Evolutionary conservation across 2,888 invertebrate species (phyloP).

Genomic region (Zeuzera pyrina): DNA sequence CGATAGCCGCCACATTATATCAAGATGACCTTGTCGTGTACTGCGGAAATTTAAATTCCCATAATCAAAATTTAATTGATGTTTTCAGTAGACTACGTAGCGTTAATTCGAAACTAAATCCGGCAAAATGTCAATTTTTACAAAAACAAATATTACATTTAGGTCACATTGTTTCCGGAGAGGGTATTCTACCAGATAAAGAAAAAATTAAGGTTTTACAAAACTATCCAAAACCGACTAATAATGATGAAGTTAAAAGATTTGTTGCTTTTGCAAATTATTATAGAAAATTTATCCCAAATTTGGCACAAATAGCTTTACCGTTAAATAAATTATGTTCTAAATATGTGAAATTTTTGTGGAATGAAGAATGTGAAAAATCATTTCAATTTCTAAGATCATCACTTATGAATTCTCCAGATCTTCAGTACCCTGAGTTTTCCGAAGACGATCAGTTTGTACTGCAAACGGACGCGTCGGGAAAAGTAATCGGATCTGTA

Average conservation of each 20-base stretch:
- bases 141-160: background rate
- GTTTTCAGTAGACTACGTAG: background rate
- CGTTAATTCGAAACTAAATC: background rate
- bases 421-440: slow-evolving; percentile 11
- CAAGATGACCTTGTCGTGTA: background rate
- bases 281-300: slow-evolving; percentile 6
- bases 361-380: slow-evolving; percentile 13
- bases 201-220: background rate
- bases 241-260: background rate
- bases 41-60: background rate
- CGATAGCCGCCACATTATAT: no score
- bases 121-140: background rate
- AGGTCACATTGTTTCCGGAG: background rate
- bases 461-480: slow-evolving; percentile 13
- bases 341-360: slow-evolving; percentile 12
- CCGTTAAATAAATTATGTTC: slow-evolving; percentile 14
- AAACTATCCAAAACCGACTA: background rate
- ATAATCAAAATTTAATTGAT: background rate
- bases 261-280: slow-evolving; percentile 11
- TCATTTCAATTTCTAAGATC: slow-evolving; percentile 13
- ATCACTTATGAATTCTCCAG: slow-evolving; percentile 5
- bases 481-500: slow-evolving; percentile 10
- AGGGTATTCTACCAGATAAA: background rate
- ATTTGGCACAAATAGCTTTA: slow-evolving; percentile 8
- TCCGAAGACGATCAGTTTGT: slow-evolving; percentile 7